These are phyloP conservation scores for Diachasma alloeum DNA, from an alignment of 1,140 invertebrate genomes.

Conservation along the genomic window DNA sequence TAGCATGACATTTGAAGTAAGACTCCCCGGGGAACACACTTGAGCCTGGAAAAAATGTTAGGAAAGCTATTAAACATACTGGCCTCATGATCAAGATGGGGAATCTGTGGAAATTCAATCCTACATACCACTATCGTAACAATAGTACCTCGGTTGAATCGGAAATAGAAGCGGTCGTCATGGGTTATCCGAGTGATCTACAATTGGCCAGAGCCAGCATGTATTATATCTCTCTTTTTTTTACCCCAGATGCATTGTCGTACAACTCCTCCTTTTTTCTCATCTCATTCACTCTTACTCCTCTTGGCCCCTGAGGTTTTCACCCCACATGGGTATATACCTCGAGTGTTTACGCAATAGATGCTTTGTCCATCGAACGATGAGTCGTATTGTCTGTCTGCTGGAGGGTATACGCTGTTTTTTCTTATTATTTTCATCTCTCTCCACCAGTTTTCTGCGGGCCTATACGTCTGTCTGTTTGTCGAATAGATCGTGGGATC, in stretches of 20 bases:
- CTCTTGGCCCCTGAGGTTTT: slow-evolving; percentile 21
- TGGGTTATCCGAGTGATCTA: slow-evolving; percentile 54
- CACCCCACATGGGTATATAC: slow-evolving; percentile 36
- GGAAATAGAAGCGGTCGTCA: slow-evolving; percentile 42
- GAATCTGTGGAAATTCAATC: slow-evolving; percentile 22
- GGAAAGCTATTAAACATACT: not conserved
- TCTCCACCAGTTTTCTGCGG: slow-evolving; percentile 27
- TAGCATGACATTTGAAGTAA: not conserved
- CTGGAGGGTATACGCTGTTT: slow-evolving; percentile 38
- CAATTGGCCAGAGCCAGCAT: slow-evolving; percentile 43
- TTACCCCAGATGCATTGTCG: slow-evolving; percentile 41
- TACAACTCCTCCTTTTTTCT: slow-evolving; percentile 31
- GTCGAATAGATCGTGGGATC: slow-evolving; percentile 59
- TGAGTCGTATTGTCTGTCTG: slow-evolving; percentile 62
- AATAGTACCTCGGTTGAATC: slow-evolving; percentile 42
- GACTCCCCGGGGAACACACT: not conserved
- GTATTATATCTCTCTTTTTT: slow-evolving; percentile 44
- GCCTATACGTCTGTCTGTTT: slow-evolving; percentile 53
- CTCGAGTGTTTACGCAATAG: slow-evolving; percentile 65
- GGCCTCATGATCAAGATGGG: not conserved
- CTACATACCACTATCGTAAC: not conserved
- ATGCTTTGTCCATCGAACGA: slow-evolving; percentile 64
- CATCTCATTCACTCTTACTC: slow-evolving; percentile 27
- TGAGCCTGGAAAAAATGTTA: not conserved
- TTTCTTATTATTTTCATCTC: slow-evolving; percentile 13